Conservation (phyloP, 2,113 vertebrate species). For the Camarhynchus parvulus region DNA sequence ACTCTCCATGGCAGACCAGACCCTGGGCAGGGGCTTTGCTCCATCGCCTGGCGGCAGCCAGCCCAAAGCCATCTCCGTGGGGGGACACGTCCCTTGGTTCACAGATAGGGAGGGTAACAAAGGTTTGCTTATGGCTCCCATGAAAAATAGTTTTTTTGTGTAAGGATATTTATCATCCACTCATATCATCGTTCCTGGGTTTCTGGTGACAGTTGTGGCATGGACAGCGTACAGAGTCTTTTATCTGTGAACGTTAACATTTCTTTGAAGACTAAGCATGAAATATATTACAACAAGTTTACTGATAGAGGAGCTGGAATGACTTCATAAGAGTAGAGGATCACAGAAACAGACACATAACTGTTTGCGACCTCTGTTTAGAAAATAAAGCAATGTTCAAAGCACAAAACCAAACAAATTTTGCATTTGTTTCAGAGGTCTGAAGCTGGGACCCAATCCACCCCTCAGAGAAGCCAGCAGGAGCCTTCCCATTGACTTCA, state of each 20-base stretch:
- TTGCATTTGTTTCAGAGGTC: constrained; percentile 15
- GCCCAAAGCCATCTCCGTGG: neutral
- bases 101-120: constrained; percentile 68
- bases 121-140: constrained; percentile 66
- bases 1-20: neutral
- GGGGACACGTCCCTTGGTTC: neutral
- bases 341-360: constrained; percentile 29
- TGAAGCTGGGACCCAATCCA: neutral
- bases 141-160: constrained; percentile 70
- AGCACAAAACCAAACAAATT: constrained; percentile 41
- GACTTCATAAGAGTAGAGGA: constrained; percentile 49
- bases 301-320: constrained; percentile 70
- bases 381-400: constrained; percentile 47
- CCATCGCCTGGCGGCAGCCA: neutral
- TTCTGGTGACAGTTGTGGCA: constrained; percentile 52
- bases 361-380: constrained; percentile 37
- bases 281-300: constrained; percentile 66
- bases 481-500: constrained; percentile 16
- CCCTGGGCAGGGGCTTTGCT: constrained; percentile 38
- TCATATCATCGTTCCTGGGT: constrained; percentile 63
- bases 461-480: neutral
- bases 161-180: constrained; percentile 63
- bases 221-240: constrained; percentile 43
- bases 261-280: constrained; percentile 73
- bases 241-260: constrained; percentile 68